Base-by-base conservation (phyloP, 2,797 vertebrate genomes). In the Trachops cirrhosus region DNA sequence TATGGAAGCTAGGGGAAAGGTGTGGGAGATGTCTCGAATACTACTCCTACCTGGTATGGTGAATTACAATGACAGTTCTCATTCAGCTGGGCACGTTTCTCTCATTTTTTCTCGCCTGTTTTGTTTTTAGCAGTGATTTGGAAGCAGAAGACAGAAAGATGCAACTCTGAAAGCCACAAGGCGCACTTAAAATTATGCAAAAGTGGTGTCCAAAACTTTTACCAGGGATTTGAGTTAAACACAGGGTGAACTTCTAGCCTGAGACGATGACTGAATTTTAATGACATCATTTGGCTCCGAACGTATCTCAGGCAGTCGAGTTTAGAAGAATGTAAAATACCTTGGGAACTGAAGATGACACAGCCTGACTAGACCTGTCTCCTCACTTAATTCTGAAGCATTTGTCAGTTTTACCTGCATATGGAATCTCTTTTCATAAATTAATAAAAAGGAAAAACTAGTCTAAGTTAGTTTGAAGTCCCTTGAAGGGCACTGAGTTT, bases 251-350 rank as follows among this genome's bases (percentile, higher is more conserved):
- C 78, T 90, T 96, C 26, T 92, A 93, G 62, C 46, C 22, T 86
- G 54, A 97, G 44, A 82, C 83, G 54, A 62, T 86, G 39, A 79
- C 68, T 96, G 86, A 94, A 97, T 96, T 91, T 93, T 95, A 95
- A 93, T 91, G 70, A 71, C 90, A 82, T 93, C 50, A 46, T 91
- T 95, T 97, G 68, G 73, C 78, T 93, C 41, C 48, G 29, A 88
- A 59, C 24, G 68, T 94, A 86, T 94, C 29, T 94, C 48, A 88
- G 34, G 52, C 39, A 96, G 84, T 86, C 34, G 85, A 59, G 74
- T 93, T 86, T 94, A 80, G 54, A 91, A 94, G 94, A 89, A 93
- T 88, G 54, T 34, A 93, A 94, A 95, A n/a, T 70, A 44, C 64
- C 29, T 84, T 86, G 78, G 70, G 71, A 94, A 82, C 14, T 59